Base-by-base conservation (phyloP, 1,140 invertebrate species). In the Dufourea novaeangliae region DNA sequence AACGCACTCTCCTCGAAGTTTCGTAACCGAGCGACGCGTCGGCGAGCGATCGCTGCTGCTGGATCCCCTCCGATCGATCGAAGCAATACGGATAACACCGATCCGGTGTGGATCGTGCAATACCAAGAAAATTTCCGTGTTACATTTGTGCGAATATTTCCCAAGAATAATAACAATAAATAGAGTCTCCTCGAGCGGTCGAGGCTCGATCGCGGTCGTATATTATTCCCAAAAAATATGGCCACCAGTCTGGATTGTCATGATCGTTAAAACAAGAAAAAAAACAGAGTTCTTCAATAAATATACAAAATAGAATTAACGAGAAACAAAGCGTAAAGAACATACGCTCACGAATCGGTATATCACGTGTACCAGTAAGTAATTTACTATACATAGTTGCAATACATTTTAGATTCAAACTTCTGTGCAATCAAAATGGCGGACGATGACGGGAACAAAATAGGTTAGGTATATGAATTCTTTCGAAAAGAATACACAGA, bases 41-140 rank as follows among this genome's bases (percentile, higher is more conserved):
- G n/a, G 71, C 78, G 39, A 82, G 44, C 72, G 75, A 81, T 80
- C 83, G 54, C 77, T 80, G 54, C 77, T 80, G 71, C 25, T 71
- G 76, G 50, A 82, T 50, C 75, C 32, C 17, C 17, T 14, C 52
- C 37, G 11, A 20, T 10, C 14, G 0, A 8, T 10, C 41, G 12
- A 1, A 4, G 12, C 41, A 12, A 4, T 20, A 20, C 17, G 44
- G 17, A 46, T 5, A n/a, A n/a, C n/a, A n/a, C n/a, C n/a, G n/a
- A n/a, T n/a, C n/a, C n/a, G n/a, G n/a, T n/a, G n/a, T n/a, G n/a
- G n/a, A n/a, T n/a, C 44, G 44, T 46, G 4, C 1, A n/a, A 46
- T n/a, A 5, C 20, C 17, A n/a, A 3, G 17, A 6, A 46, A n/a
- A 46, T n/a, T n/a, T 46, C 44, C 6, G 12, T 27, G 44, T 37